These are phyloP conservation scores for Drosophila merina DNA, from an alignment of 2,888 invertebrate species.

Conservation along the genomic window DNA sequence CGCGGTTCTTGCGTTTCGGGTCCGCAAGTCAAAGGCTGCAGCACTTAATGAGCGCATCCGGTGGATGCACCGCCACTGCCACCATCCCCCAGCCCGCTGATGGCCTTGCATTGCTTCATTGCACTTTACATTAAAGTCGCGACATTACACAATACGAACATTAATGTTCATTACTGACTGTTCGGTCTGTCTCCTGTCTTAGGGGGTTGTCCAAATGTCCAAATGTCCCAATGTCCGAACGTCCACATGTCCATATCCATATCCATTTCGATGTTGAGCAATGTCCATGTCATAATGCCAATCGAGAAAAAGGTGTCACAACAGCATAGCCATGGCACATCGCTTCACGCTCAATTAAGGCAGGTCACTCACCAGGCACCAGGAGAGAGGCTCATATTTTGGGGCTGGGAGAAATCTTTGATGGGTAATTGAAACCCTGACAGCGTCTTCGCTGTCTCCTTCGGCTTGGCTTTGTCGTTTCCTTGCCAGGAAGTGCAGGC, in stretches of 20 bases:
- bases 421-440: constrained; percentile 67
- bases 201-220: constrained; percentile 43
- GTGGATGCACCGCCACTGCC: constrained; percentile 44
- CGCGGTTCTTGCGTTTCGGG: constrained; percentile 18
- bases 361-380: constrained; percentile 25
- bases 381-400: constrained; percentile 8
- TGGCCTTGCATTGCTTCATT: constrained; percentile 74
- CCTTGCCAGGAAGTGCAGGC: constrained; percentile 66
- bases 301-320: constrained; percentile 60
- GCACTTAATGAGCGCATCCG: constrained; percentile 78
- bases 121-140: constrained; percentile 77
- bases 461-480: constrained; percentile 16
- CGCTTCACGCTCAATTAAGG: constrained; percentile 74
- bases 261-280: constrained; percentile 34
- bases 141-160: constrained; percentile 69
- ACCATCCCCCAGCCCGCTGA: constrained; percentile 8
- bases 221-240: neutral
- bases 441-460: constrained; percentile 27
- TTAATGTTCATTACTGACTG: constrained; percentile 67
- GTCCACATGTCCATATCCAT: constrained; percentile 22
- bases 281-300: constrained; percentile 35
- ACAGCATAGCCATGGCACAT: constrained; percentile 25
- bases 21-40: constrained; percentile 64
- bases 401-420: constrained; percentile 29
- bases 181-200: constrained; percentile 18